phyloP scores from a whole-genome alignment of 1,140 invertebrate species.

The Sesamia nonagrioides region DNA sequence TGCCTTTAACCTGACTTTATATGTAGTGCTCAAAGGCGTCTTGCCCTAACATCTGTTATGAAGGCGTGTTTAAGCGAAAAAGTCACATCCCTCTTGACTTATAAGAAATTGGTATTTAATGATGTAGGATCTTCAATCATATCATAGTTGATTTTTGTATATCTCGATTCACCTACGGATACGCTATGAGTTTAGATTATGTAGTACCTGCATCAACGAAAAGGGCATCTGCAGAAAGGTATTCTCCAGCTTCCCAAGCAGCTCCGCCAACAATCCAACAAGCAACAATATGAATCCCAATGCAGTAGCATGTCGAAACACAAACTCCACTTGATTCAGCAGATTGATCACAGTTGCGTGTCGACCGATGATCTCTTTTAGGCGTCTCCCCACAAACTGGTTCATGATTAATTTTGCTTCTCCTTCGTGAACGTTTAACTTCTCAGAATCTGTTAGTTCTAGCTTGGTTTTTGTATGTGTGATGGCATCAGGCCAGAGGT shows the following conservation, averaged over 20 bases:
- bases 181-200: too few relatives aligned
- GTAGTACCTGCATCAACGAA: slow-evolving; percentile 55
- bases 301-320: slow-evolving; percentile 56
- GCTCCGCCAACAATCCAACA: slow-evolving; percentile 60
- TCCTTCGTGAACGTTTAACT: slow-evolving; percentile 32
- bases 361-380: slow-evolving; percentile 57
- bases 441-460: not conserved
- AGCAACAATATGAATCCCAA: slow-evolving; percentile 56
- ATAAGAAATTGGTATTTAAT: too few relatives aligned
- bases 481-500: slow-evolving; percentile 64
- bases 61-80: too few relatives aligned
- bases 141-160: too few relatives aligned
- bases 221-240: slow-evolving; percentile 69
- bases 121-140: too few relatives aligned
- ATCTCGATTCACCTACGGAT: too few relatives aligned
- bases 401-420: slow-evolving; percentile 33
- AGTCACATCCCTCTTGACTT: too few relatives aligned
- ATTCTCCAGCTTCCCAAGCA: slow-evolving; percentile 71
- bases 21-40: too few relatives aligned
- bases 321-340: slow-evolving; percentile 53
- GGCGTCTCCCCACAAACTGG: slow-evolving; percentile 55
- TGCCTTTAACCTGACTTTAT: too few relatives aligned
- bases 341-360: slow-evolving; percentile 61
- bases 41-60: too few relatives aligned
- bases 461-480: slow-evolving; percentile 46